Evolutionary conservation across 30 jellyfish, hydroid and myxozoan species (phyloP).

Genomic region (Catostylus mosaicus): DNA sequence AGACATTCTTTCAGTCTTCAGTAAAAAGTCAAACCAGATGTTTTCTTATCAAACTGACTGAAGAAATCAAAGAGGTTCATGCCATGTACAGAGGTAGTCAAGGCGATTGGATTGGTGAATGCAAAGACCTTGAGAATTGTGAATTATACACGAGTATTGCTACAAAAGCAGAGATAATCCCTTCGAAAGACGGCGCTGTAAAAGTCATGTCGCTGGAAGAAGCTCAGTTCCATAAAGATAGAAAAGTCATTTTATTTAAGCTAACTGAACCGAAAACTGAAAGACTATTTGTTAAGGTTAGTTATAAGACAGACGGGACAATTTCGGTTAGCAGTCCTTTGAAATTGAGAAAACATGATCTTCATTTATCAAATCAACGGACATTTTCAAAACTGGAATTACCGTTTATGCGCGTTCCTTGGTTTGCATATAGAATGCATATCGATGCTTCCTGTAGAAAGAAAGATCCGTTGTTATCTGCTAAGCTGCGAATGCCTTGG

Average conservation of each 20-base stretch:
- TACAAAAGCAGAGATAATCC: constrained; percentile 11
- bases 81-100: constrained; percentile 24
- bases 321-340: neutral
- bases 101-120: constrained; percentile 44
- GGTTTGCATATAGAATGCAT: constrained; percentile 42
- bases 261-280: constrained; percentile 18
- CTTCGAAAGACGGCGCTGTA: constrained; percentile 18
- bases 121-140: constrained; percentile 13
- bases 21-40: neutral
- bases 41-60: neutral
- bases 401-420: constrained; percentile 58
- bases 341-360: neutral
- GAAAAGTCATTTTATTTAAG: neutral
- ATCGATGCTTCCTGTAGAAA: constrained; percentile 19
- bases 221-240: neutral
- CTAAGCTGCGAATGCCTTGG: constrained; percentile 64
- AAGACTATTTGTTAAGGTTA: neutral
- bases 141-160: constrained; percentile 10
- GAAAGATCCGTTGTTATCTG: constrained; percentile 8
- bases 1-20: neutral
- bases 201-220: constrained; percentile 18
- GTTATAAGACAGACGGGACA: neutral
- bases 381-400: constrained; percentile 8
- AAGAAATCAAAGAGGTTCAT: neutral
- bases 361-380: constrained; percentile 1